Evolutionary conservation across 1,140 invertebrate species (phyloP).

Genomic region (Drosophila nannoptera): DNA sequence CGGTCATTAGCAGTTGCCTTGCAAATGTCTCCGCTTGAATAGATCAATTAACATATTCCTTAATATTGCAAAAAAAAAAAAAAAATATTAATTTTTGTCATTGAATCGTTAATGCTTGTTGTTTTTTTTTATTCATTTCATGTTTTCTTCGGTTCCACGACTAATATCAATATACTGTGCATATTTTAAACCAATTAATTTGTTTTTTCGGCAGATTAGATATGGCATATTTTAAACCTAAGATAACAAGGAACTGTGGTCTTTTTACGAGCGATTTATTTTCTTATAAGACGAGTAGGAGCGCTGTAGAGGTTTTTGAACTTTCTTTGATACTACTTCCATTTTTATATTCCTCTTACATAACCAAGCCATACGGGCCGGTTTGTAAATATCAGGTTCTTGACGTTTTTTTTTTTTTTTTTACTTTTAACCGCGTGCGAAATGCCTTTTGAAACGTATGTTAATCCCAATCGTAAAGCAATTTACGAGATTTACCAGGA

Average conservation of each 20-base stretch:
- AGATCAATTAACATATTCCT: background rate
- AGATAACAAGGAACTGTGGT: no score
- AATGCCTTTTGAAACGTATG: background rate
- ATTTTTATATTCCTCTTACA: conserved; percentile 34
- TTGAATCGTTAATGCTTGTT: background rate
- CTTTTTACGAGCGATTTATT: background rate
- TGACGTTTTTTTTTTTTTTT: conserved; percentile 14
- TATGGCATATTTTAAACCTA: no score
- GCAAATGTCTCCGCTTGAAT: background rate
- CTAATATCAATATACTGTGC: no score
- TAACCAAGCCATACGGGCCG: conserved; percentile 30
- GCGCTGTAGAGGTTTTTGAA: conserved; percentile 5
- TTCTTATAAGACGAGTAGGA: background rate
- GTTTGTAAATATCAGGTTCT: conserved; percentile 58
- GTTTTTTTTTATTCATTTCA: no score
- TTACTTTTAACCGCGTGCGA: conserved; percentile 43
- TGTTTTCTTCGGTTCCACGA: no score
- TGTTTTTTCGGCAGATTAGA: no score
- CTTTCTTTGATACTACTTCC: background rate
- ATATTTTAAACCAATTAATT: no score
- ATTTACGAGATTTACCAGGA: background rate
- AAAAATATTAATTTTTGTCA: background rate
- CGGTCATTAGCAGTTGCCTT: conserved; percentile 19
- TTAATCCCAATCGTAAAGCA: no score
- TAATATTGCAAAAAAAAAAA: conserved; percentile 1